phyloP scores from a whole-genome alignment of 2,888 invertebrate species.

The Dendrolimus houi region DNA sequence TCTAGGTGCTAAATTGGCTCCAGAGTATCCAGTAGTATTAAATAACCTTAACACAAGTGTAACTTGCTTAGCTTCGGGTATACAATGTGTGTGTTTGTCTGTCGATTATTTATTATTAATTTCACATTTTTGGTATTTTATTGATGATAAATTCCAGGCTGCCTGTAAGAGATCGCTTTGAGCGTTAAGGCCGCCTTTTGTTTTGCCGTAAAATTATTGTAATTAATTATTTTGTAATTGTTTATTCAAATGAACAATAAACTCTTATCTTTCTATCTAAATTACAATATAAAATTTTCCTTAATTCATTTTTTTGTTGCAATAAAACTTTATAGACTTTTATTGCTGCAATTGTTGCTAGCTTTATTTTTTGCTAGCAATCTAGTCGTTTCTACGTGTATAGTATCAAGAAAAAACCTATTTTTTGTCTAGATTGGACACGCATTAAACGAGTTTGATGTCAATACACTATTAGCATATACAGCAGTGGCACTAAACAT shows the following conservation, averaged over 20 bases:
- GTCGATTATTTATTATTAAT: not conserved
- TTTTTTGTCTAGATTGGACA: not conserved
- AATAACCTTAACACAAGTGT: too few relatives aligned
- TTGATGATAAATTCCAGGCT: too few relatives aligned
- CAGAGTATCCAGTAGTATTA: too few relatives aligned
- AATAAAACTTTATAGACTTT: not conserved
- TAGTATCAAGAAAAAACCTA: not conserved
- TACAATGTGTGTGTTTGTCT: too few relatives aligned
- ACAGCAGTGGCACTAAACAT: not conserved
- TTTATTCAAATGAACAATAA: too few relatives aligned
- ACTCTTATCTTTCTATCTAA: not conserved
- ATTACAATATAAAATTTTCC: not conserved
- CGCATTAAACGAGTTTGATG: not conserved
- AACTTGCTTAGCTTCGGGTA: too few relatives aligned
- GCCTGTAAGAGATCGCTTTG: too few relatives aligned
- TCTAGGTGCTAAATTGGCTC: too few relatives aligned
- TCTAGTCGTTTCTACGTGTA: not conserved
- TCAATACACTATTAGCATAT: not conserved
- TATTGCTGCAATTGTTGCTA: too few relatives aligned
- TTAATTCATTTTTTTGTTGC: not conserved
- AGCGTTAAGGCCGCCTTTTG: too few relatives aligned
- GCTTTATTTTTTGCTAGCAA: not conserved
- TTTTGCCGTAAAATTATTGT: too few relatives aligned
- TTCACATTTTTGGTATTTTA: not conserved
- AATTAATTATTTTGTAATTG: too few relatives aligned